Evolutionary conservation across 2,888 invertebrate species (phyloP).

Genomic region (Lagria hirta): DNA sequence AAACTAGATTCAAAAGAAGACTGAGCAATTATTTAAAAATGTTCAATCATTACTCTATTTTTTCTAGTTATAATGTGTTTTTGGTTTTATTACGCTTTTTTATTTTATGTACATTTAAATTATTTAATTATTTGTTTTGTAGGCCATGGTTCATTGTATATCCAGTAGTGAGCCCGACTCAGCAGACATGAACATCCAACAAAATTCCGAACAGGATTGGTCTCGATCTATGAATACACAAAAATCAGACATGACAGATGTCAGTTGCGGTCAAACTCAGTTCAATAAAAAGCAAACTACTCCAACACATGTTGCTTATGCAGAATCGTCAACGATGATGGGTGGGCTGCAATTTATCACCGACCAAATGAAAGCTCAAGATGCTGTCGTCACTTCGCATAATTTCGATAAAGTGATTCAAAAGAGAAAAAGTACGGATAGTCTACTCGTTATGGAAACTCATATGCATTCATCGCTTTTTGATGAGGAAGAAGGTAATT

Average conservation of each 20-base stretch:
- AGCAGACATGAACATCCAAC: slow-evolving; percentile 53
- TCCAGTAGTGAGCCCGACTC: slow-evolving; percentile 83
- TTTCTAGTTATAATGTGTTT: too few species aligned
- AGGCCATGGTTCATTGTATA: slow-evolving; percentile 85
- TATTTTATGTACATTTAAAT: slow-evolving; percentile 22
- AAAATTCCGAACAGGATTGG: slow-evolving; percentile 49
- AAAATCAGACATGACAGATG: slow-evolving; percentile 46
- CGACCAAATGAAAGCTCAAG: slow-evolving; percentile 46
- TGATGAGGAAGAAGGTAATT: slow-evolving; percentile 49
- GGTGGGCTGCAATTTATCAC: slow-evolving; percentile 47
- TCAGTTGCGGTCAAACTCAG: slow-evolving; percentile 39
- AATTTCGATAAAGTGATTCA: slow-evolving; percentile 49
- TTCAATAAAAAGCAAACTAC: slow-evolving; percentile 43
- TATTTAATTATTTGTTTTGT: slow-evolving; percentile 34
- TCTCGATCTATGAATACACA: slow-evolving; percentile 34
- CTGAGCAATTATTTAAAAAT: too few species aligned
- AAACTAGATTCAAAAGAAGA: too few species aligned
- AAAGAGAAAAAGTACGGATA: slow-evolving; percentile 47
- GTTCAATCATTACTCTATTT: too few species aligned
- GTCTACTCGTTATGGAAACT: slow-evolving; percentile 51
- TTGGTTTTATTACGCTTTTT: too few species aligned
- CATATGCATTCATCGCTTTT: slow-evolving; percentile 49
- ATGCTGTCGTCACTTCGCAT: slow-evolving; percentile 48
- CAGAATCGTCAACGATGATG: slow-evolving; percentile 50
- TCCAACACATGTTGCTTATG: slow-evolving; percentile 48